A percentile compares a stretch with the other conserved stretches of the same genome.
phyloP scores from a whole-genome alignment of 2,797 vertebrate species.

The Liasis olivaceus region DNA sequence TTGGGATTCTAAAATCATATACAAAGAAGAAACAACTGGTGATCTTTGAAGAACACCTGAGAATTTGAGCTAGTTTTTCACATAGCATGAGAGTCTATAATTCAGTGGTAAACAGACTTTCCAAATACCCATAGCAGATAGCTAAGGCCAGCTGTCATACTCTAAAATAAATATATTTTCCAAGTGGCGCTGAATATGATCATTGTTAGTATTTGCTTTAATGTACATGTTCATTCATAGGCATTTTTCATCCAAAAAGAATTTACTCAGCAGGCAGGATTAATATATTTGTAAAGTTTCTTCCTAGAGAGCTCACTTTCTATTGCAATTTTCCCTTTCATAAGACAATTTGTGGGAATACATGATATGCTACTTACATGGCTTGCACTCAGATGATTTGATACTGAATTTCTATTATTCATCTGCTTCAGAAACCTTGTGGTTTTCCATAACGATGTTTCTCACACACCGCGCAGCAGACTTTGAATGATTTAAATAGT shows the following conservation, averaged over 20 bases:
- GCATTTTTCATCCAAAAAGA: conserved; percentile 55
- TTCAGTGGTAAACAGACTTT: conserved; percentile 52
- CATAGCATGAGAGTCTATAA: conserved; percentile 41
- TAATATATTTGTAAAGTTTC: conserved; percentile 64
- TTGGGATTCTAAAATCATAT: not conserved
- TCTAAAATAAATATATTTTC: conserved; percentile 55
- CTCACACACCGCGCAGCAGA: conserved; percentile 79
- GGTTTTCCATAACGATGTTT: conserved; percentile 79
- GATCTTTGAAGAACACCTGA: conserved; percentile 23
- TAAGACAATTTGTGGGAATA: conserved; percentile 74
- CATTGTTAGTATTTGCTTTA: conserved; percentile 63
- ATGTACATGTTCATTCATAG: conserved; percentile 62
- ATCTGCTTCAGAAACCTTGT: conserved; percentile 76
- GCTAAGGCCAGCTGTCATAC: conserved; percentile 64
- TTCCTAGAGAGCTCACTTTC: conserved; percentile 57
- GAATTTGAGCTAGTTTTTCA: conserved; percentile 48
- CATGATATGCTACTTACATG: conserved; percentile 68
- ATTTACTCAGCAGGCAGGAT: conserved; percentile 55
- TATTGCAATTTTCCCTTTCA: conserved; percentile 72
- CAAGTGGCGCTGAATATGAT: conserved; percentile 64
- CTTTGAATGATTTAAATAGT: conserved; percentile 79
- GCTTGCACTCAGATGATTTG: conserved; percentile 72
- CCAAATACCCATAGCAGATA: conserved; percentile 58
- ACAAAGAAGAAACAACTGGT: not conserved
- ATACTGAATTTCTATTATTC: conserved; percentile 79